These are phyloP conservation scores for Herminia tarsipennalis DNA, from an alignment of 2,888 invertebrate species.

Conservation along the genomic window DNA sequence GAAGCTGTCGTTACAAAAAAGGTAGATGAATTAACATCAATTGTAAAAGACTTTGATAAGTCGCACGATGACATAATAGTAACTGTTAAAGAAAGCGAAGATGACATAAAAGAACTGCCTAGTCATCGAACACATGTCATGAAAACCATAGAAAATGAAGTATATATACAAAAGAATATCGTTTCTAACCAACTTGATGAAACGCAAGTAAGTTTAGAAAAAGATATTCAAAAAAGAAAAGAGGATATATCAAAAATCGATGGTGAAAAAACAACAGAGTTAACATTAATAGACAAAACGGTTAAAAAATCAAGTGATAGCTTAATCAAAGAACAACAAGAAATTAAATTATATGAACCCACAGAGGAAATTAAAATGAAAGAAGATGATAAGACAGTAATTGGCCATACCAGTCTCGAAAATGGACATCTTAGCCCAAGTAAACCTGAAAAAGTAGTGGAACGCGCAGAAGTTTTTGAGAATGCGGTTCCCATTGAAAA, in stretches of 20 bases:
- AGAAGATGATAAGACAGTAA: neutral
- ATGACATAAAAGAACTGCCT: neutral
- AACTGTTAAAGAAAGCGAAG: neutral
- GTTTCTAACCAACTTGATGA: constrained; percentile 63
- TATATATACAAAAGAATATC: constrained; percentile 13
- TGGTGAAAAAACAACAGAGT: constrained; percentile 29
- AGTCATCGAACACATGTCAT: neutral
- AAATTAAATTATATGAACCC: neutral
- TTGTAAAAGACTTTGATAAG: constrained; percentile 8
- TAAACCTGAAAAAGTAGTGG: neutral
- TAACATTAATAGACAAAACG: neutral
- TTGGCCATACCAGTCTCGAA: neutral
- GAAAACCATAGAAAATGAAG: constrained; percentile 1
- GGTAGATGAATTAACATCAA: neutral
- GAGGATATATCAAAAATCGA: constrained; percentile 31
- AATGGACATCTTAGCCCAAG: neutral
- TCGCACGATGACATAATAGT: too few relatives aligned
- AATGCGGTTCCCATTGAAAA: too few relatives aligned
- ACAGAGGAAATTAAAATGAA: neutral
- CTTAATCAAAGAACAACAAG: neutral
- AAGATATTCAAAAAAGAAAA: constrained; percentile 43
- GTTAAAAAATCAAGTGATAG: neutral
- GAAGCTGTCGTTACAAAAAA: neutral
- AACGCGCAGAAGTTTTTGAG: too few relatives aligned
- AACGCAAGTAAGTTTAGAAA: constrained; percentile 74